Percentiles rank a stretch among this genome's conserved stretches.
These are phyloP conservation scores for Heliconius melpomene DNA, from an alignment of 1,140 invertebrate species.

Conservation along the genomic window DNA sequence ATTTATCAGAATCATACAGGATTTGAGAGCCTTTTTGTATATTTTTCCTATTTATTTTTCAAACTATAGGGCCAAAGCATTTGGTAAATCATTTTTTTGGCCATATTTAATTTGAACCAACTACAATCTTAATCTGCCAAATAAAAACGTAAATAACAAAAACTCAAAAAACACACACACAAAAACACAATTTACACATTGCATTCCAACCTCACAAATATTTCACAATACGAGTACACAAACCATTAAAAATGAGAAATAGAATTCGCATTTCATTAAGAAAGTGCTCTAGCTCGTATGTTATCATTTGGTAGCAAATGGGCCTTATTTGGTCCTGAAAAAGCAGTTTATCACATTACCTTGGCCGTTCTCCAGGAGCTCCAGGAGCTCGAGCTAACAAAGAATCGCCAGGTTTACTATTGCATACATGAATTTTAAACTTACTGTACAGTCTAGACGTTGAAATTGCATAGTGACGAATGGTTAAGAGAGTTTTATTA, in stretches of 20 bases:
- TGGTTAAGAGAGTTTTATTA: conserved; percentile 30
- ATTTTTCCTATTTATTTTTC: too few relatives aligned
- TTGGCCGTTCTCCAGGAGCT: conserved; percentile 20
- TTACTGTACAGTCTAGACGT: conserved; percentile 31
- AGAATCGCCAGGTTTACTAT: conserved; percentile 27
- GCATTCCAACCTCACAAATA: not conserved
- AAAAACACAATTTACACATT: not conserved
- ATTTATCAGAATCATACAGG: too few relatives aligned
- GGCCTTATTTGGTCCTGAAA: conserved; percentile 16
- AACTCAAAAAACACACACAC: not conserved
- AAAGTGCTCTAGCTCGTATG: conserved; percentile 8
- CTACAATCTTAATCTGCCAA: too few relatives aligned
- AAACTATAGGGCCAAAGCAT: too few relatives aligned
- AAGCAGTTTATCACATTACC: conserved; percentile 23
- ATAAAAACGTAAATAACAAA: not conserved
- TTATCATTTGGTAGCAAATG: conserved; percentile 13
- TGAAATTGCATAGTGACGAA: conserved; percentile 32
- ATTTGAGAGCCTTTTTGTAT: too few relatives aligned
- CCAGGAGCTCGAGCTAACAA: conserved; percentile 19
- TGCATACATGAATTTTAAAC: conserved; percentile 38
- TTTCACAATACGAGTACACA: not conserved
- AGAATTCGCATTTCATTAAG: conserved; percentile 8
- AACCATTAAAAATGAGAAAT: conserved; percentile 7
- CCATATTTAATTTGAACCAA: too few relatives aligned
- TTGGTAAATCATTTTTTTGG: too few relatives aligned